Conservation (phyloP, 2,888 invertebrate genomes). For the Anthophora plumipes region DNA sequence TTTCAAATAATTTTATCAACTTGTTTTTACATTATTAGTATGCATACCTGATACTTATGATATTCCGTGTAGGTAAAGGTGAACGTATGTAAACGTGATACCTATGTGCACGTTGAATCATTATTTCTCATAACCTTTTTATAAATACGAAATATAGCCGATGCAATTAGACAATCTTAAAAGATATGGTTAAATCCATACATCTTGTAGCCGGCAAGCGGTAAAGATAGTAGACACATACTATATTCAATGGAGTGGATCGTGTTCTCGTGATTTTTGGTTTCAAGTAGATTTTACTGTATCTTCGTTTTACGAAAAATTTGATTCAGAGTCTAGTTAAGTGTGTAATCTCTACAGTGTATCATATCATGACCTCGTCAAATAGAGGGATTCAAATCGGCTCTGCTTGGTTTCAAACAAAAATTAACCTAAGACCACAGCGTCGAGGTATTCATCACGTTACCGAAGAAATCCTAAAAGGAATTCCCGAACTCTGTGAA, state of each 20-base stretch:
- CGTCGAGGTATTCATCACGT: constrained; percentile 98
- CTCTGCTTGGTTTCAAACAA: constrained; percentile 99
- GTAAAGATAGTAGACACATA: constrained; percentile 47
- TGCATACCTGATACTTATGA: constrained; percentile 52
- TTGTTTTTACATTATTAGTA: constrained; percentile 36
- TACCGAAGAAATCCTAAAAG: constrained; percentile 97
- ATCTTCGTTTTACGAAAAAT: constrained; percentile 38
- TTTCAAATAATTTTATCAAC: constrained; percentile 37
- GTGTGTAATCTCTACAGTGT: constrained; percentile 55
- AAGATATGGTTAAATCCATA: constrained; percentile 59
- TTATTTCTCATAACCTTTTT: constrained; percentile 83
- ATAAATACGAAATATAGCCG: constrained; percentile 66
- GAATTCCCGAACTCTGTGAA: constrained; percentile 96
- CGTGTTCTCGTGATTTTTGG: constrained; percentile 60
- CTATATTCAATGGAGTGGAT: constrained; percentile 60
- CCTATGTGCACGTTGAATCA: constrained; percentile 78
- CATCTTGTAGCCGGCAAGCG: constrained; percentile 53
- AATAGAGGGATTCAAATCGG: constrained; percentile 95
- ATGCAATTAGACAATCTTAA: constrained; percentile 60
- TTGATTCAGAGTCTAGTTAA: constrained; percentile 51
- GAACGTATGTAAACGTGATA: constrained; percentile 57
- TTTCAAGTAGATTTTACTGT: constrained; percentile 56
- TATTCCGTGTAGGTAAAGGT: constrained; percentile 53
- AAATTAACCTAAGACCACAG: constrained; percentile 97
- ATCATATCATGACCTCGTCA: constrained; percentile 91